A percentile compares a stretch with the other conserved stretches of the same genome.
These are phyloP conservation scores for Mus musculus DNA, from an alignment of 2,113 vertebrate species.

Conservation along the genomic window GRCm39 chr12:57875501-57876000, in stretches of 20 bases:
- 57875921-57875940: background rate
- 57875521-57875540: background rate
- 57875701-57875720: background rate
- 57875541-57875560: background rate
- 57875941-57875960: background rate
- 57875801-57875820: background rate
- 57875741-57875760: background rate
- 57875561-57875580: background rate
- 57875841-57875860: background rate
- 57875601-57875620: background rate
- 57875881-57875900: background rate
- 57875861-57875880: background rate
- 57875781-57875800: background rate
- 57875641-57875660: background rate
- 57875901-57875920: background rate
- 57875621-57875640: too few relatives aligned
- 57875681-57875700: background rate
- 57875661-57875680: background rate
- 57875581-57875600: background rate
- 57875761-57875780: background rate
- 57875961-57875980: background rate
- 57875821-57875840: background rate
- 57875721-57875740: background rate
- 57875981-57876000: background rate
- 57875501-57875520: background rate